Percentiles rank a stretch among this genome's conserved stretches.
These are phyloP conservation scores for Drosophila austrosaltans DNA, from an alignment of 2,888 invertebrate species.

Conservation along the genomic window DNA sequence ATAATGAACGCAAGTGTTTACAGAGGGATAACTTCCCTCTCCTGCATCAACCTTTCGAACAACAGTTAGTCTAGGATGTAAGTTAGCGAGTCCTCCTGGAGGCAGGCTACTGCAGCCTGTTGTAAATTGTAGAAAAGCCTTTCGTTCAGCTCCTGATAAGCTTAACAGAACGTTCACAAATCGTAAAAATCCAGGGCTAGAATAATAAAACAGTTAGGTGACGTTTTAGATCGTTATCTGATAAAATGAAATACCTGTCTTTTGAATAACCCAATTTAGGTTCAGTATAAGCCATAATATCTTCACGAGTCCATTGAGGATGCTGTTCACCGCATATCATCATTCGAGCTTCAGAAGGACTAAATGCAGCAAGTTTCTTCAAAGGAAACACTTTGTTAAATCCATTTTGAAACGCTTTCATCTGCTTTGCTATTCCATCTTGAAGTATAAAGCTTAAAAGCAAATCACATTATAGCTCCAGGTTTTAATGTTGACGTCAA, in stretches of 20 bases:
- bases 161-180: conserved; percentile 97
- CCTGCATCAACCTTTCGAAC: conserved; percentile 99
- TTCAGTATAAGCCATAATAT: conserved; percentile 98
- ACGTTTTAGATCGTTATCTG: background rate
- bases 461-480: conserved; percentile 95
- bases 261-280: conserved; percentile 98
- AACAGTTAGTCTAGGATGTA: conserved; percentile 97
- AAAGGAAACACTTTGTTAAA: conserved; percentile 90
- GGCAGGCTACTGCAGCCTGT: conserved; percentile 99
- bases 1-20: conserved; percentile 99
- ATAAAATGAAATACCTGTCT: conserved; percentile 90
- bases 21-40: conserved; percentile 98
- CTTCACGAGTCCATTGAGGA: conserved; percentile 98
- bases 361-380: conserved; percentile 96
- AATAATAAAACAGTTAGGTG: conserved; percentile 61
- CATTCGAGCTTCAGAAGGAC: conserved; percentile 94
- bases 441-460: conserved; percentile 93
- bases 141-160: conserved; percentile 95
- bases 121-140: conserved; percentile 99
- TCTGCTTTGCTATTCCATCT: conserved; percentile 94
- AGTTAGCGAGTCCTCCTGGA: conserved; percentile 98
- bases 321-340: conserved; percentile 99
- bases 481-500: conserved; percentile 94
- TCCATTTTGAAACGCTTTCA: conserved; percentile 94
- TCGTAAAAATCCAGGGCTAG: conserved; percentile 95